phyloP scores from a whole-genome alignment of 30 jellyfish, hydroid and myxozoan genomes.

The Chironex yamaguchii region DNA sequence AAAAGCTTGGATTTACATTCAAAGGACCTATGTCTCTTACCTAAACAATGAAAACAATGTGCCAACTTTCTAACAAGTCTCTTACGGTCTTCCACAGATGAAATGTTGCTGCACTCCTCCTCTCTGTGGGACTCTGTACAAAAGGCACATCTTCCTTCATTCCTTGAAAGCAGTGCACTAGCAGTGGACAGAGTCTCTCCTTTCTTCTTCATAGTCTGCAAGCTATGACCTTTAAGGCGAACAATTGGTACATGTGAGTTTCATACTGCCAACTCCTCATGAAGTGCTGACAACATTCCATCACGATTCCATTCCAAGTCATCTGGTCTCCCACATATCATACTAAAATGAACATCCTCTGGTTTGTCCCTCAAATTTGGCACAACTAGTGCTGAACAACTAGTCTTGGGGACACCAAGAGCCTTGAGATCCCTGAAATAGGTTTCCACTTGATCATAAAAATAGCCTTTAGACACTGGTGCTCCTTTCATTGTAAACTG shows the following conservation, averaged over 20 bases:
- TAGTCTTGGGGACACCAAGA: background rate
- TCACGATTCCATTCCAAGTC: constrained; percentile 55
- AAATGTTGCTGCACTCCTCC: too few relatives aligned
- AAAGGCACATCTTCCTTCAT: too few relatives aligned
- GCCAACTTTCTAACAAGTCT: too few relatives aligned
- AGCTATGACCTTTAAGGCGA: background rate
- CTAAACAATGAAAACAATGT: too few relatives aligned
- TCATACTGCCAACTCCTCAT: constrained; percentile 28
- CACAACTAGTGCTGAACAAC: constrained; percentile 27
- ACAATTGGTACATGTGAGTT: constrained; percentile 48
- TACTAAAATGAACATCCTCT: background rate
- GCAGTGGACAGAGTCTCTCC: too few relatives aligned
- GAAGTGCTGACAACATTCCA: constrained; percentile 30
- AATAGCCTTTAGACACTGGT: background rate
- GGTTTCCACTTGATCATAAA: constrained; percentile 16
- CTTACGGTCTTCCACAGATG: too few relatives aligned
- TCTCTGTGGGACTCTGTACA: background rate
- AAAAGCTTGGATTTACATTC: too few relatives aligned
- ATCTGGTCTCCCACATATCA: constrained; percentile 10
- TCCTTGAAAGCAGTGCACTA: constrained; percentile 41
- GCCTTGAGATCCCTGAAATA: constrained; percentile 13
- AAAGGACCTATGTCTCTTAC: too few relatives aligned
- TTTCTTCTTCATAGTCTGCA: too few relatives aligned
- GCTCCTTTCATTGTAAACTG: constrained; percentile 15
- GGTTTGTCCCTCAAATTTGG: constrained; percentile 43